Evolutionary conservation across 1,140 invertebrate species (phyloP).

Genomic region (Hyles euphorbiae): DNA sequence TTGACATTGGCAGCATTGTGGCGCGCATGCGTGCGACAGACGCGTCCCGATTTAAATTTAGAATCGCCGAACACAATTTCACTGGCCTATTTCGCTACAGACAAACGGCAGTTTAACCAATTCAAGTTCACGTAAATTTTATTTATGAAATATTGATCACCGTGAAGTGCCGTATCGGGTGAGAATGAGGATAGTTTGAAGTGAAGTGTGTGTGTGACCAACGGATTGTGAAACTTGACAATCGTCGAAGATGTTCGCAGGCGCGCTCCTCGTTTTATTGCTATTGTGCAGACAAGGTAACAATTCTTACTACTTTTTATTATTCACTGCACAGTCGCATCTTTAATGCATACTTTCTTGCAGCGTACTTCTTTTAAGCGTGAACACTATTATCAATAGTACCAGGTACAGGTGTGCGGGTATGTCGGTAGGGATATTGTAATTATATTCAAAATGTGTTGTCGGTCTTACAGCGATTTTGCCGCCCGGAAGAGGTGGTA

Average conservation of each 20-base stretch:
- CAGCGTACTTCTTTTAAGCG: too few relatives aligned
- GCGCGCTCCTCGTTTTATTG: slow-evolving; percentile 18
- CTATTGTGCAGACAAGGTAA: slow-evolving; percentile 40
- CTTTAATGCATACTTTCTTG: too few relatives aligned
- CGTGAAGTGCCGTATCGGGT: background rate
- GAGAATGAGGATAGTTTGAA: slow-evolving; percentile 4
- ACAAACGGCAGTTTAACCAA: slow-evolving; percentile 41
- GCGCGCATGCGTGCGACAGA: slow-evolving; percentile 55
- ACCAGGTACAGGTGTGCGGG: too few relatives aligned
- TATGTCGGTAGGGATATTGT: too few relatives aligned
- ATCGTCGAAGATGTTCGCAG: slow-evolving; percentile 13
- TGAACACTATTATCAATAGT: too few relatives aligned
- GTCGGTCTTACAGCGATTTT: too few relatives aligned
- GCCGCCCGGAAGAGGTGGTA: too few relatives aligned
- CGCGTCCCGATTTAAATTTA: slow-evolving; percentile 63
- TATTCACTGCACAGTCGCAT: background rate
- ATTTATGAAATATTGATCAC: slow-evolving; percentile 12
- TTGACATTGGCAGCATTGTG: slow-evolving; percentile 25
- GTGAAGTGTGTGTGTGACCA: background rate
- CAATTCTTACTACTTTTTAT: background rate
- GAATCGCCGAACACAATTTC: slow-evolving; percentile 50
- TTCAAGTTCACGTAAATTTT: slow-evolving; percentile 22
- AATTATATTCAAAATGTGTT: too few relatives aligned
- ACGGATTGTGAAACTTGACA: background rate
- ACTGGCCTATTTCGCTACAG: slow-evolving; percentile 55